These are phyloP conservation scores for Epiblema foenella DNA, from an alignment of 2,888 invertebrate species.

Conservation along the genomic window DNA sequence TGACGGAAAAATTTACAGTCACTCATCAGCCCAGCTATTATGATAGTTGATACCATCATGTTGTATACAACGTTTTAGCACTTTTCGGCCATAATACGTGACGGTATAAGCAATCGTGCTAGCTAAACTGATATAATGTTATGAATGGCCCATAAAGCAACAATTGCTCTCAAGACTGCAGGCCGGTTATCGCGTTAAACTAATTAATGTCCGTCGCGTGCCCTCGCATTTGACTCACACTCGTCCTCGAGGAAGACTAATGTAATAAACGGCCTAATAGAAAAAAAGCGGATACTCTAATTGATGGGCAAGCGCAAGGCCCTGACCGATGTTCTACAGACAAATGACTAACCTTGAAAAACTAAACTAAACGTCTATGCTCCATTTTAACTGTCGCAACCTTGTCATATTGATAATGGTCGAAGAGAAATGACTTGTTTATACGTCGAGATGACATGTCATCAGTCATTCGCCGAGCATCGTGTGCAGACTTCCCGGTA, in stretches of 20 bases:
- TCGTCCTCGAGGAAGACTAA: conserved; percentile 68
- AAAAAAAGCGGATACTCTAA: conserved; percentile 82
- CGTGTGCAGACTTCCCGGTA: conserved; percentile 65
- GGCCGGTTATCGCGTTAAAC: conserved; percentile 56
- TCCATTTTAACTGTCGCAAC: conserved; percentile 43
- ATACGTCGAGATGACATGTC: conserved; percentile 58
- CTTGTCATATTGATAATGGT: conserved; percentile 45
- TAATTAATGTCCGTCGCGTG: conserved; percentile 66
- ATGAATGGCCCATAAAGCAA: conserved; percentile 5
- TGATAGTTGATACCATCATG: too few relatives aligned
- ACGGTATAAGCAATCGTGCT: too few relatives aligned
- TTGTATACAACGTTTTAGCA: too few relatives aligned
- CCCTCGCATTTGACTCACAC: conserved; percentile 71
- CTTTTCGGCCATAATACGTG: too few relatives aligned
- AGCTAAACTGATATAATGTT: not conserved
- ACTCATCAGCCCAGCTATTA: too few relatives aligned
- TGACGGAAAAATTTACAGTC: not conserved
- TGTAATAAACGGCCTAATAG: conserved; percentile 74
- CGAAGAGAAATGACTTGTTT: conserved; percentile 50
- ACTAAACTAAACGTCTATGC: conserved; percentile 38
- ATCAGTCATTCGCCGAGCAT: conserved; percentile 61
- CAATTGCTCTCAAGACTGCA: conserved; percentile 49
- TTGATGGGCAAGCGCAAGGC: conserved; percentile 75
- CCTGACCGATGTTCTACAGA: conserved; percentile 66
- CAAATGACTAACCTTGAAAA: conserved; percentile 58